Conservation (phyloP, 2,888 invertebrate genomes). For the Celastrina argiolus region DNA sequence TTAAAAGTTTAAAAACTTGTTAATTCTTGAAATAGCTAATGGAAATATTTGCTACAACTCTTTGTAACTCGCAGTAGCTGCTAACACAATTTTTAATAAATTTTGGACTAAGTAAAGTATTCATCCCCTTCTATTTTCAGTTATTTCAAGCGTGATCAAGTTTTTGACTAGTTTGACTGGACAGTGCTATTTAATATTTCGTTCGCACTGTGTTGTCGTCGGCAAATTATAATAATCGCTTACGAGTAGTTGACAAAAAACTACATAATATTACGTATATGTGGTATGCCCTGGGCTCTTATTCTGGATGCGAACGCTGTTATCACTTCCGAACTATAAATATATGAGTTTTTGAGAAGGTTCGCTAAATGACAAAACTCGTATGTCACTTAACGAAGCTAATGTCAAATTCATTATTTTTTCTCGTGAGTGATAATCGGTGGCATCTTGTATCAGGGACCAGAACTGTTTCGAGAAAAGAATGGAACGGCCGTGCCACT, state of each 20-base stretch:
- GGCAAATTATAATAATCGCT: background rate
- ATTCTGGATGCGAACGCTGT: no score
- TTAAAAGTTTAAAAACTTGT: background rate
- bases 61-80: background rate
- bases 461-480: no score
- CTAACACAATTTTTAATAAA: background rate
- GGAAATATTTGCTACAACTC: background rate
- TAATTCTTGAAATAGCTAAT: background rate
- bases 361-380: no score
- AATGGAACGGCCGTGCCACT: no score
- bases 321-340: no score
- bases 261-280: background rate
- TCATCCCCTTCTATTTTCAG: background rate
- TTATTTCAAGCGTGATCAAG: constrained; percentile 1
- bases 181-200: background rate
- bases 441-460: no score
- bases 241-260: background rate
- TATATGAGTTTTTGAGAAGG: no score
- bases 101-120: background rate
- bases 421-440: no score
- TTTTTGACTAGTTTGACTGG: background rate
- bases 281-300: no score
- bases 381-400: no score
- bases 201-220: background rate
- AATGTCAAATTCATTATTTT: no score